Evolutionary conservation across 2,888 invertebrate genomes (phyloP), one percentile per base, ranked within the genome.

Genomic region (Brachyopa scutellaris): DNA sequence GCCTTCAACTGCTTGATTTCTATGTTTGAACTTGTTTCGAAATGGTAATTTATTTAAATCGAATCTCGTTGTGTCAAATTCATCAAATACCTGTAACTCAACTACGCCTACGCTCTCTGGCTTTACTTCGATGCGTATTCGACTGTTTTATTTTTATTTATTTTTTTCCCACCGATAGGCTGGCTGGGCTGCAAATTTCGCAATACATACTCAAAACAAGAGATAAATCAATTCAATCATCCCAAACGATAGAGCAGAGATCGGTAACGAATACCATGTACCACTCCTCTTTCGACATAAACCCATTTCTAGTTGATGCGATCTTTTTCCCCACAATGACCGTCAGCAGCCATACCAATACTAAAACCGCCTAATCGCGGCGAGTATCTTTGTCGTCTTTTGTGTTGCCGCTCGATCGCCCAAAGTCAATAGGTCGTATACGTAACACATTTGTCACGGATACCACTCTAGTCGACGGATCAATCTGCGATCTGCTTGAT

Each of bases 321-420:
- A 78, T 78, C 66, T 78, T 59, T 26, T 42, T 73, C 66, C n/a
- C 53, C 66, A 79, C 73, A 79, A 73, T 55, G 55, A 55, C 67
- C 67, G 61, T 53, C 78, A 59, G 40, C 29, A 23, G 26, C 9
- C 9, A 38, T 69, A 29, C 33, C 26, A 45, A 53, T n/a, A n/a
- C n/a, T n/a, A n/a, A n/a, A n/a, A 47, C 51, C 26, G 33, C n/a
- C n/a, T n/a, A n/a, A 76, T 61, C 69, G 26, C 7, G n/a, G 42
- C 13, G 21, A 55, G 72, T 61, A 74, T 80, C 76, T 49, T 6
- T 26, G n/a, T 70, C 19, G 45, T 59, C 70, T 66, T 82, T 82
- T 82, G 82, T 82, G 59, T 82, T 82, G 77, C 82, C 82, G 77
- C 76, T 82, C 82, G 70, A 77, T 82, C 82, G 82, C 59, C 76